Conservation (phyloP, 2,888 invertebrate species). For the Nephrotoma guestfalica region DNA sequence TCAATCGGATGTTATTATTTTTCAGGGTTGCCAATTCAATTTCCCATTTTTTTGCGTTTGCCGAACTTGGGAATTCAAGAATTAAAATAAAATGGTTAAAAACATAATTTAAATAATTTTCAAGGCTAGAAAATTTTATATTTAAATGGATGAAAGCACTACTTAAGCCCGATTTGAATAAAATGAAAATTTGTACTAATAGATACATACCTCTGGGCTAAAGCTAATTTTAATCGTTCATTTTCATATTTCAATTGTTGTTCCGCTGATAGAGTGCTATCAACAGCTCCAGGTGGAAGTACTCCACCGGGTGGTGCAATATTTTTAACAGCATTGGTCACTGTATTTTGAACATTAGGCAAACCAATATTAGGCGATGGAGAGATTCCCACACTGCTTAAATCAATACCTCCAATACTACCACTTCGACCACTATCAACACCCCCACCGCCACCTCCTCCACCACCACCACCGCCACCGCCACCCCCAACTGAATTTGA, state of each 20-base stretch:
- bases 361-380: not conserved
- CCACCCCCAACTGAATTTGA: constrained; percentile 1
- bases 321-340: not conserved
- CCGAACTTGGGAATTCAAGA: constrained; percentile 51
- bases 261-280: constrained; percentile 35
- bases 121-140: no score
- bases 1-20: constrained; percentile 88
- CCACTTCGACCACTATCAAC: constrained; percentile 11
- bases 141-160: no score
- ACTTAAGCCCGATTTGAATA: no score
- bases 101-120: no score
- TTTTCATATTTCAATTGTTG: constrained; percentile 95
- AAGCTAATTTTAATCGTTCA: constrained; percentile 84
- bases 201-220: constrained; percentile 71
- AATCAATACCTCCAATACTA: constrained; percentile 11
- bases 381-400: constrained; percentile 13
- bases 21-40: constrained; percentile 90
- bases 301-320: constrained; percentile 12
- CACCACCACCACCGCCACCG: constrained; percentile 12
- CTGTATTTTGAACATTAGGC: not conserved
- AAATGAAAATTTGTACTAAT: not conserved
- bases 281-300: constrained; percentile 20
- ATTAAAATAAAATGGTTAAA: not conserved
- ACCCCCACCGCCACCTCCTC: constrained; percentile 14
- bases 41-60: constrained; percentile 98